Percentiles rank a stretch among this genome's conserved stretches.
These are phyloP conservation scores for Theodoxus fluviatilis DNA, from an alignment of 2,888 invertebrate species.

Conservation along the genomic window DNA sequence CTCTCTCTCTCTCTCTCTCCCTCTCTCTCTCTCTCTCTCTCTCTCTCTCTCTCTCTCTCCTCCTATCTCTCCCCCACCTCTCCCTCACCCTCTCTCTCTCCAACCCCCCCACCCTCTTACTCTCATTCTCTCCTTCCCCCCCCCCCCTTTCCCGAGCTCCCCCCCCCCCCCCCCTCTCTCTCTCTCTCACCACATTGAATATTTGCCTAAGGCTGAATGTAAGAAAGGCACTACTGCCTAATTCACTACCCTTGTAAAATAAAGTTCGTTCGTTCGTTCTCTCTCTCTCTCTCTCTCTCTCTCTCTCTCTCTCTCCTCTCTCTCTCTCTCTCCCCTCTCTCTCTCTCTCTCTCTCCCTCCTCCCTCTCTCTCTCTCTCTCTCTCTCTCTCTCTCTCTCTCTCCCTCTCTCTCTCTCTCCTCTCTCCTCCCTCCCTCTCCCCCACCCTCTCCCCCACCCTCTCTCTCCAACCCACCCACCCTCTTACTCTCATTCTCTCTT, in stretches of 20 bases:
- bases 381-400: background rate
- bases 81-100: conserved; percentile 12
- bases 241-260: too few relatives aligned
- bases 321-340: background rate
- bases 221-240: too few relatives aligned
- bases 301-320: background rate
- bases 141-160: background rate
- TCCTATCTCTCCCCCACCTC: conserved; percentile 2
- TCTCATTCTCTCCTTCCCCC: conserved; percentile 3
- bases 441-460: background rate
- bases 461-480: too few relatives aligned
- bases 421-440: background rate
- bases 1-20: background rate
- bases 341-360: background rate
- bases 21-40: background rate
- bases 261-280: too few relatives aligned
- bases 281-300: background rate
- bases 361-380: background rate
- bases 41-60: background rate
- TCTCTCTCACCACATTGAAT: background rate
- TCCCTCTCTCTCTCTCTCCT: background rate
- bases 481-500: background rate
- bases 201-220: background rate
- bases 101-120: conserved; percentile 10
- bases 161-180: background rate